These are phyloP conservation scores for Leuciscus waleckii DNA, from an alignment of 2,797 vertebrate genomes.

Conservation along the genomic window DNA sequence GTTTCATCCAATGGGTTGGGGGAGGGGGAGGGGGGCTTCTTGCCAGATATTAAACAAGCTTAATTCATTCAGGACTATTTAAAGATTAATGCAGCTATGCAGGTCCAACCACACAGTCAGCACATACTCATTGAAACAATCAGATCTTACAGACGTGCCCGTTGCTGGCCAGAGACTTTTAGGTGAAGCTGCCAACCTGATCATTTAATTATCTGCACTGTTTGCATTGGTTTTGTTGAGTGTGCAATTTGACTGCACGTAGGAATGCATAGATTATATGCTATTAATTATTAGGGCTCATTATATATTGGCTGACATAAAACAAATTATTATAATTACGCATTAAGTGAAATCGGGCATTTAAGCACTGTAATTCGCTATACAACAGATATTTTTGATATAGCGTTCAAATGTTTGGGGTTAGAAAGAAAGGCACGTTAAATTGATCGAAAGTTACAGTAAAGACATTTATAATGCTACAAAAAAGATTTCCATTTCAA, in stretches of 20 bases:
- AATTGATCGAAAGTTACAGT: not conserved
- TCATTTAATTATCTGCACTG: constrained; percentile 28
- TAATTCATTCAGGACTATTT: constrained; percentile 44
- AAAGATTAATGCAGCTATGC: constrained; percentile 49
- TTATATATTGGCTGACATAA: not conserved
- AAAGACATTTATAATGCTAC: not conserved
- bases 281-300: not conserved
- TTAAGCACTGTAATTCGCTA: not conserved
- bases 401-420: not conserved
- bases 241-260: not conserved
- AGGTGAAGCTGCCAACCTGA: constrained; percentile 23
- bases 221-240: not conserved
- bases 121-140: constrained; percentile 27
- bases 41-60: constrained; percentile 38
- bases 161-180: not conserved
- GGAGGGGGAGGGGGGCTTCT: not conserved
- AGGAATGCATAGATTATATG: not conserved
- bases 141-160: not conserved
- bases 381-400: not conserved
- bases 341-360: not conserved
- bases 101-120: constrained; percentile 25
- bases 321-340: not conserved
- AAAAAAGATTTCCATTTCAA: not conserved
- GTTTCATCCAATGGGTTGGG: constrained; percentile 52
- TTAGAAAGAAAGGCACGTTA: not conserved